Conservation (phyloP, 2,888 invertebrate species). For the Pandemis corylana region DNA sequence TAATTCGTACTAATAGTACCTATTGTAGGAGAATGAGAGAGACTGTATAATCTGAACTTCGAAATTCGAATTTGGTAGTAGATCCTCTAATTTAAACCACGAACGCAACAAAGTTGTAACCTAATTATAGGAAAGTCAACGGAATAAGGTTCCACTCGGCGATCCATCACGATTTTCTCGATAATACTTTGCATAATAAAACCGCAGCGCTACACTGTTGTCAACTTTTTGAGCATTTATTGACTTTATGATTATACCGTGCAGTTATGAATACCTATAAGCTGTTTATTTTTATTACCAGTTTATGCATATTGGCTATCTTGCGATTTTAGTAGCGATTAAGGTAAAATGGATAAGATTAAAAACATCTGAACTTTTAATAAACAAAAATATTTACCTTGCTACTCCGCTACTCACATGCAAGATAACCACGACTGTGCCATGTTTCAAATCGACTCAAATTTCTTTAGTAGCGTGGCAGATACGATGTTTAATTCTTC, state of each 20-base stretch:
- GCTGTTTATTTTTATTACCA: conserved; percentile 6
- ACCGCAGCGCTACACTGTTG: background rate
- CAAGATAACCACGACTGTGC: no score
- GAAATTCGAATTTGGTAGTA: no score
- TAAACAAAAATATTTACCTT: no score
- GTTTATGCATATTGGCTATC: conserved; percentile 2
- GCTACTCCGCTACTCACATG: no score
- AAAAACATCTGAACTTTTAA: background rate
- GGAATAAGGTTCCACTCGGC: conserved; percentile 16
- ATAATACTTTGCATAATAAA: conserved; percentile 39
- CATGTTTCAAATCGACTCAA: no score
- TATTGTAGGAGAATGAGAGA: no score
- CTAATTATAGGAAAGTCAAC: background rate
- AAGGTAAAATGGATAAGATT: background rate
- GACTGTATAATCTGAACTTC: no score
- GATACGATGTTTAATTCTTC: no score
- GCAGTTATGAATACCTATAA: conserved; percentile 7
- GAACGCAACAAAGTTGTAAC: background rate
- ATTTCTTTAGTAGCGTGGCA: no score
- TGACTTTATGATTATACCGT: conserved; percentile 22
- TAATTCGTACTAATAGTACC: no score
- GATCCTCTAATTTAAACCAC: background rate
- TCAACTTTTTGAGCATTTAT: conserved; percentile 20
- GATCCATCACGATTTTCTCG: conserved; percentile 25
- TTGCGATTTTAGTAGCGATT: background rate